phyloP scores from a whole-genome alignment of 2,888 invertebrate genomes.

The Hemicrepidius hirtus region DNA sequence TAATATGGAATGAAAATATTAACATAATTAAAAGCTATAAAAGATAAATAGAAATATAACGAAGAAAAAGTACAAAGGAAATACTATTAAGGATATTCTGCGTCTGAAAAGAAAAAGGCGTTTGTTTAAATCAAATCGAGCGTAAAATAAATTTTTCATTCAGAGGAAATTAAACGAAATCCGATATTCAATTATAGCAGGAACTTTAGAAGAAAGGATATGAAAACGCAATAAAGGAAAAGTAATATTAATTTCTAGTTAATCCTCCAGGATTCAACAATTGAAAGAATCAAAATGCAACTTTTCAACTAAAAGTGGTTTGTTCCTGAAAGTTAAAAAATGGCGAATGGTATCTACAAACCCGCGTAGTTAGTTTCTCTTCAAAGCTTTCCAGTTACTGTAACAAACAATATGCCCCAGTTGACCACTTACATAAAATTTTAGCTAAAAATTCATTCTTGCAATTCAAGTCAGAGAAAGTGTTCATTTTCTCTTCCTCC shows the following conservation, averaged over 20 bases:
- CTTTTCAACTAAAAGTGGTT: too few relatives aligned
- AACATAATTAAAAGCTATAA: too few relatives aligned
- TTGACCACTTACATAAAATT: constrained; percentile 36
- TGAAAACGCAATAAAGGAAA: constrained; percentile 38
- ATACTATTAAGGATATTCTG: not conserved
- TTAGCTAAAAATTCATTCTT: constrained; percentile 31
- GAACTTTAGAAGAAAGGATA: constrained; percentile 36
- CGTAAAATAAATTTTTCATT: constrained; percentile 39
- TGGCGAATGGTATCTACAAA: not conserved
- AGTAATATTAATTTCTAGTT: constrained; percentile 35
- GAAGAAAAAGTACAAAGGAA: constrained; percentile 1
- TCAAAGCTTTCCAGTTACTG: not conserved
- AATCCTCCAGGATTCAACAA: constrained; percentile 1
- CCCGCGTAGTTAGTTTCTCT: not conserved
- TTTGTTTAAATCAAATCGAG: constrained; percentile 19
- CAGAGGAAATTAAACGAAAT: constrained; percentile 38
- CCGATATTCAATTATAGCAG: constrained; percentile 39
- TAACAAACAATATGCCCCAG: constrained; percentile 25
- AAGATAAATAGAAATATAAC: not conserved
- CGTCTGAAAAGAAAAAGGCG: constrained; percentile 1
- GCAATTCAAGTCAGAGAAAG: constrained; percentile 36
- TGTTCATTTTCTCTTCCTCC: constrained; percentile 31
- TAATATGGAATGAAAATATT: too few relatives aligned
- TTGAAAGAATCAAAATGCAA: constrained; percentile 14
- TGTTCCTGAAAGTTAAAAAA: too few relatives aligned